phyloP scores from a whole-genome alignment of 2,113 vertebrate species.

The Limnothrissa miodon region DNA sequence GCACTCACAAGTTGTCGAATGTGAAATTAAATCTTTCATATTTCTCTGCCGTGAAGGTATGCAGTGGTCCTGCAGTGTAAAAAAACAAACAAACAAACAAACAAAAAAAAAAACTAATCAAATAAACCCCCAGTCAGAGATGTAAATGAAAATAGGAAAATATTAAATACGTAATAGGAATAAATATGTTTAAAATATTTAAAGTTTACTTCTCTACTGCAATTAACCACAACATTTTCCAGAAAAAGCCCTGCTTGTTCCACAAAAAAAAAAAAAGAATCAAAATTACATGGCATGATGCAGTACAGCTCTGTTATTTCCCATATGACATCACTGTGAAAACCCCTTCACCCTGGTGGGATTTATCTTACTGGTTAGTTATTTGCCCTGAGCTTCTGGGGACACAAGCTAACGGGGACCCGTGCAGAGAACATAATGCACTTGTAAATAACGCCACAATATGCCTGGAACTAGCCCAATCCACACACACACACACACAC shows the following conservation, averaged over 20 bases:
- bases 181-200: background rate
- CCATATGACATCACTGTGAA: constrained; percentile 14
- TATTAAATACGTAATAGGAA: too few species aligned
- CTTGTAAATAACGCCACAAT: background rate
- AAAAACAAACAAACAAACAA: too few species aligned
- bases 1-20: constrained; percentile 32
- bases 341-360: background rate
- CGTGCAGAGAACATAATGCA: background rate
- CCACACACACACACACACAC: too few species aligned
- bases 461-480: background rate
- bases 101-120: too few species aligned
- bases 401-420: background rate
- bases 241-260: background rate
- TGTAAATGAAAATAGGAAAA: background rate
- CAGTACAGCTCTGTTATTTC: background rate
- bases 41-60: background rate
- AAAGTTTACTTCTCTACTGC: background rate
- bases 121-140: background rate
- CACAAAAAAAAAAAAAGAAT: background rate
- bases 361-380: constrained; percentile 8
- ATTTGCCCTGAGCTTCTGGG: background rate
- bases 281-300: background rate
- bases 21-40: constrained; percentile 21
- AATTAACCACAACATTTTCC: background rate
- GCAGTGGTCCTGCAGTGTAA: background rate